A percentile compares a stretch with the other conserved stretches of the same genome.
Evolutionary conservation across 2,888 invertebrate genomes (phyloP).

Genomic region (Protula sp.): DNA sequence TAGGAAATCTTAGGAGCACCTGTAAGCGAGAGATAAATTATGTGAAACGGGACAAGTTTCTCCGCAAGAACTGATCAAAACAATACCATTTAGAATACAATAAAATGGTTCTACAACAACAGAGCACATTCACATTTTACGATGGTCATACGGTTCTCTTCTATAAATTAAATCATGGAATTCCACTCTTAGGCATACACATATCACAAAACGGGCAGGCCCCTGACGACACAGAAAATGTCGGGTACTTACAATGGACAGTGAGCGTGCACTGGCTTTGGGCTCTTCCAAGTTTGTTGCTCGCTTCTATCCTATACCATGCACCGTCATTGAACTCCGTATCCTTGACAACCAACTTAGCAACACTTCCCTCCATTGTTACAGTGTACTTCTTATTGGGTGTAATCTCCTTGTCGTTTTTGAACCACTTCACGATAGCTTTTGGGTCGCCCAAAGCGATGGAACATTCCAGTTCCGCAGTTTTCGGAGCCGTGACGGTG

Average conservation of each 20-base stretch:
- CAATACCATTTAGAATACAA: too few relatives aligned
- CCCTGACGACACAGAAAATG: not conserved
- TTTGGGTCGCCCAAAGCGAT: constrained; percentile 21
- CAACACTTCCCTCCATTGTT: constrained; percentile 36
- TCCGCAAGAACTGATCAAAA: too few relatives aligned
- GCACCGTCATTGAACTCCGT: constrained; percentile 43
- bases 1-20: constrained; percentile 57
- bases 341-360: constrained; percentile 62
- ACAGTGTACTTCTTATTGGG: constrained; percentile 54
- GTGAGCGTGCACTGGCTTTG: constrained; percentile 41
- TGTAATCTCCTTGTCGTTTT: constrained; percentile 61
- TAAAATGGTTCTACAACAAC: too few relatives aligned
- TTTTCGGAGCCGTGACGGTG: constrained; percentile 19
- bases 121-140: too few relatives aligned
- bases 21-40: constrained; percentile 7
- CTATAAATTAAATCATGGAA: too few relatives aligned
- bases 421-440: constrained; percentile 50
- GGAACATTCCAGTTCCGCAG: constrained; percentile 21
- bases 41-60: too few relatives aligned
- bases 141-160: too few relatives aligned
- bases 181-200: too few relatives aligned
- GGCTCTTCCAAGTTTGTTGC: constrained; percentile 47
- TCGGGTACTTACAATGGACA: too few relatives aligned
- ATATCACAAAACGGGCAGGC: too few relatives aligned
- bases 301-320: constrained; percentile 41